Evolutionary conservation across 2,888 invertebrate genomes (phyloP).

Genomic region (Dryocosmus kuriphilus): DNA sequence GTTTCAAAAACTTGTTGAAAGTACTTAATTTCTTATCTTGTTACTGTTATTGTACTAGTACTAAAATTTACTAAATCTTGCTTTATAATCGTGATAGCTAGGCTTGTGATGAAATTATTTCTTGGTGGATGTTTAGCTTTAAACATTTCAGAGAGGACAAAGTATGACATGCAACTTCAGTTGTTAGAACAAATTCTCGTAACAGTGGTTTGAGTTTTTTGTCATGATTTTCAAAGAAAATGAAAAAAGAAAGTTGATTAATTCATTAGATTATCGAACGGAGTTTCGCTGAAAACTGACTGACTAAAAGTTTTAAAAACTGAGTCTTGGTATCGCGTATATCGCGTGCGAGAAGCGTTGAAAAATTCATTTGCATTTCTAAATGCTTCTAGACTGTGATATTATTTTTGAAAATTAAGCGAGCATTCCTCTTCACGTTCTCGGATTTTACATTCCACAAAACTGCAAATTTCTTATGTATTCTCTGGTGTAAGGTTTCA

Average conservation of each 20-base stretch:
- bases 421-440: conserved; percentile 28
- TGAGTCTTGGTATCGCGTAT: conserved; percentile 2
- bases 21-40: conserved; percentile 36
- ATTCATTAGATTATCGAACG: background rate
- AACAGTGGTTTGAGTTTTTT: conserved; percentile 24
- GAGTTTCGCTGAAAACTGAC: conserved; percentile 2
- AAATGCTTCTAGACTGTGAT: conserved; percentile 39
- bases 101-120: conserved; percentile 28
- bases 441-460: conserved; percentile 32
- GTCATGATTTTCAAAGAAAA: background rate
- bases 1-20: conserved; percentile 35
- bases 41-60: conserved; percentile 29
- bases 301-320: conserved; percentile 5
- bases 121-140: conserved; percentile 18
- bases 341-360: conserved; percentile 32
- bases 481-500: conserved; percentile 27
- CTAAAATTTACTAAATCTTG: conserved; percentile 19
- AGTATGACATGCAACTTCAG: conserved; percentile 19
- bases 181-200: conserved; percentile 18
- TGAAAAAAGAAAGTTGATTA: conserved; percentile 1
- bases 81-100: conserved; percentile 27
- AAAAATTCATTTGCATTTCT: conserved; percentile 31
- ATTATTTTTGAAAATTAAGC: conserved; percentile 31
- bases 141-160: conserved; percentile 23
- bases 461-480: conserved; percentile 28